Base-by-base conservation (phyloP, 2,888 invertebrate species). In the Drosophila atroscutellata region DNA sequence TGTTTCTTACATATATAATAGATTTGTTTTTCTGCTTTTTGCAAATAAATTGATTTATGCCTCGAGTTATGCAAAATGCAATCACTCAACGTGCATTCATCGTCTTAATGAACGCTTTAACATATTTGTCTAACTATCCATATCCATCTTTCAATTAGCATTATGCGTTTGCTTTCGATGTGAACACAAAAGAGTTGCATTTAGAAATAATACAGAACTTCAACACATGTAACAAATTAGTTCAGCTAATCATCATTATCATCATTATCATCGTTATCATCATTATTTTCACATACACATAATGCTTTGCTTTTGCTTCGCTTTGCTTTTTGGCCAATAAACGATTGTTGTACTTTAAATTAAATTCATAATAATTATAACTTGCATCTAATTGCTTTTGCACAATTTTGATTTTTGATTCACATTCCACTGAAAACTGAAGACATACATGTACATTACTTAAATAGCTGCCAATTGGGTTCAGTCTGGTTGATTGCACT, bases 51-150 rank as follows among this genome's bases (percentile, higher is more conserved):
- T 86, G 79, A 86, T 89, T 88, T 83, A 86, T 86, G 84, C 84
- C 77, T 79, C 80, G 83, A 84, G 83, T 52, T 58, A 60, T 66
- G 72, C 76, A 67, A 83, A 68, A 81, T 76, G 63, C 75, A 80
- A 70, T 65, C 77, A 70, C 78, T 60, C 63, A 57, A 54, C 67
- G 45, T 49, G 69, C 86, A 69, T 75, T 77, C 83, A 83, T 86
- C 81, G 69, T 55, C 26, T 32, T 60, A 77, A 84, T 77, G 84
- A 84, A 80, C 80, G 83, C 83, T 78, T 86, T 87, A 87, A 87
- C 87, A 88, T 89, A 88, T 87, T 87, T 87, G 73, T 86, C 87
- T 87, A 88, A 89, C 90, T 88, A 88, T 77, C 67, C 89, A 72
- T 84, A 84, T 78, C 61, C 79, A 77, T 83, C 70, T 73, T 72